Percentiles rank a stretch among this genome's conserved stretches.
Conservation (phyloP, 2,888 invertebrate genomes). For the Cacoxenus indagator region DNA sequence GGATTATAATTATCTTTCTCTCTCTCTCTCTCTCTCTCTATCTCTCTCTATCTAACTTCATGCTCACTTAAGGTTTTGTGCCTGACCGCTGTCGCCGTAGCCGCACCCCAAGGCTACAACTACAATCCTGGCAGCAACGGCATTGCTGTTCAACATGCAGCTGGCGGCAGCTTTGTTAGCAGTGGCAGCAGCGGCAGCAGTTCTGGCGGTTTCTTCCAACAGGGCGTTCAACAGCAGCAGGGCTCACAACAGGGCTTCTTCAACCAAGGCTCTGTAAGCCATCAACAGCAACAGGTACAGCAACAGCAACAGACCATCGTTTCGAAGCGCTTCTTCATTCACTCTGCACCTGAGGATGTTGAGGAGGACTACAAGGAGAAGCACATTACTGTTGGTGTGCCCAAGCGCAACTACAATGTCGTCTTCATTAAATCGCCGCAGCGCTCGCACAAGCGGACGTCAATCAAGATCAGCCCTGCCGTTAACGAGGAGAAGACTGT, state of each 20-base stretch:
- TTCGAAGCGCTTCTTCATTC: slow-evolving; percentile 70
- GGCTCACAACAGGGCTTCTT: slow-evolving; percentile 26
- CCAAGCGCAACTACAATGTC: slow-evolving; percentile 69
- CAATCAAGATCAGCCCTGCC: slow-evolving; percentile 66
- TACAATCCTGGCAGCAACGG: slow-evolving; percentile 55
- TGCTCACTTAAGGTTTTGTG: slow-evolving; percentile 57
- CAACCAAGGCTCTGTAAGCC: slow-evolving; percentile 14
- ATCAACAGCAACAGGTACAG: slow-evolving; percentile 39
- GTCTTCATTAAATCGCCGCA: slow-evolving; percentile 70
- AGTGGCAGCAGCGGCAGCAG: neutral
- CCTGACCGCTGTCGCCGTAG: slow-evolving; percentile 60
- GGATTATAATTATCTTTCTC: slow-evolving; percentile 21
- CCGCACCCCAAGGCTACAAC: slow-evolving; percentile 69
- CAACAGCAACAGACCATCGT: slow-evolving; percentile 49
- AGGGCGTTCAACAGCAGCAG: slow-evolving; percentile 36
- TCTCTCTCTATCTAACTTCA: too few species aligned
- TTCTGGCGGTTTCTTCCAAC: slow-evolving; percentile 36
- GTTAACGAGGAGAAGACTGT: slow-evolving; percentile 70
- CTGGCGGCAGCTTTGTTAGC: slow-evolving; percentile 28
- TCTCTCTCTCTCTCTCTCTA: neutral
- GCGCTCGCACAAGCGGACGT: slow-evolving; percentile 58
- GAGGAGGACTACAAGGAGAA: slow-evolving; percentile 66
- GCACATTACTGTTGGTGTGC: slow-evolving; percentile 66
- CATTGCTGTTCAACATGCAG: slow-evolving; percentile 25
- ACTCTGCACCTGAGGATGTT: slow-evolving; percentile 69